Percentiles rank a stretch among this genome's conserved stretches.
Conservation (phyloP, 2,113 vertebrate genomes). For the Lampris incognitus region DNA sequence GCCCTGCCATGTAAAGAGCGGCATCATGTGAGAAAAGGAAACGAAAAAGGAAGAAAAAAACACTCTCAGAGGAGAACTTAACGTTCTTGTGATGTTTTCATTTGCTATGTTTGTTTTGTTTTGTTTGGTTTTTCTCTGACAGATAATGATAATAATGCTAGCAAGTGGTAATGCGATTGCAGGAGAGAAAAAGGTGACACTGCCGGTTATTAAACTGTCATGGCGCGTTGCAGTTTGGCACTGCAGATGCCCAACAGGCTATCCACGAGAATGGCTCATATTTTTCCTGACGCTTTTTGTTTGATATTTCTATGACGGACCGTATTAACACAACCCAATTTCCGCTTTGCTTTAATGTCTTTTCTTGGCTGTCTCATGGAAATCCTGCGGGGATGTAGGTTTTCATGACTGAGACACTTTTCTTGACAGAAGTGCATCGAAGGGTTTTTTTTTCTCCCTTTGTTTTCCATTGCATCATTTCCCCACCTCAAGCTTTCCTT, state of each 20-base stretch:
- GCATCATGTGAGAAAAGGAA: constrained; percentile 38
- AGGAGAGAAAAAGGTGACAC: constrained; percentile 63
- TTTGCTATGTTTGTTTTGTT: too few relatives aligned
- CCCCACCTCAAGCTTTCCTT: constrained; percentile 60
- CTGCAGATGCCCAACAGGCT: constrained; percentile 55
- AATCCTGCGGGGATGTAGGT: constrained; percentile 76
- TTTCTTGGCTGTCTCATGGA: constrained; percentile 68
- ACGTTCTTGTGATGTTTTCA: too few relatives aligned
- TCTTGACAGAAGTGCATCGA: constrained; percentile 73
- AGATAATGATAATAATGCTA: constrained; percentile 72
- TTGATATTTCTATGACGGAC: constrained; percentile 76
- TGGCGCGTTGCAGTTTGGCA: constrained; percentile 53
- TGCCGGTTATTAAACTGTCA: constrained; percentile 74
- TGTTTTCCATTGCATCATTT: constrained; percentile 36
- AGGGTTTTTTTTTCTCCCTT: constrained; percentile 54
- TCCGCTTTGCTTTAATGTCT: constrained; percentile 69
- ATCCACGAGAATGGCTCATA: constrained; percentile 65
- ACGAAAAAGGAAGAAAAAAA: not conserved
- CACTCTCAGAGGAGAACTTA: too few relatives aligned
- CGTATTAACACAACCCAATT: constrained; percentile 76
- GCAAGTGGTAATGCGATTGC: constrained; percentile 64
- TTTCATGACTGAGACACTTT: constrained; percentile 68
- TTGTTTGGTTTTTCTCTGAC: constrained; percentile 30
- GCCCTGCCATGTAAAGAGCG: constrained; percentile 40
- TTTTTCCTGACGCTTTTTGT: constrained; percentile 77